These are phyloP conservation scores for Alouatta palliata DNA, from an alignment of 2,113 vertebrate species.

Conservation along the genomic window DNA sequence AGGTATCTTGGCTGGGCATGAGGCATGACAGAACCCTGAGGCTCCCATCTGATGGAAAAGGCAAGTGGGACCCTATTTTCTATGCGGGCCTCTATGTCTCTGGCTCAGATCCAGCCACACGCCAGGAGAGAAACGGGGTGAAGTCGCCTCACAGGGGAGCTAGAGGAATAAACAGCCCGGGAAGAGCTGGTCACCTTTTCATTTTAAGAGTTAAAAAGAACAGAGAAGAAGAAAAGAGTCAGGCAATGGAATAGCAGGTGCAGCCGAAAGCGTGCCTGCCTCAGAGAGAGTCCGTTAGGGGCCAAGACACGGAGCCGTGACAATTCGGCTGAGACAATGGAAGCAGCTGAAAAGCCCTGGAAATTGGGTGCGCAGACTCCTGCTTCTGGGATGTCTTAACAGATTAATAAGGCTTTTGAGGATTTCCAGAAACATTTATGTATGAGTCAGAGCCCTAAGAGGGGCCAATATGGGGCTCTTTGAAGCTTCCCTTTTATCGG, in stretches of 20 bases:
- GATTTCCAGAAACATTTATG: constrained; percentile 61
- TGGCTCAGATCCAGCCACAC: not conserved
- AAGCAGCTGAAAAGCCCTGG: constrained; percentile 50
- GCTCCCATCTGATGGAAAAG: not conserved
- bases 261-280: constrained; percentile 14
- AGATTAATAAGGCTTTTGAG: constrained; percentile 53
- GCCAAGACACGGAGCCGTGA: not conserved
- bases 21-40: not conserved
- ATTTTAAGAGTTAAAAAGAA: constrained; percentile 34
- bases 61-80: not conserved
- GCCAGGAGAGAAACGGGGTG: not conserved
- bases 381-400: not conserved
- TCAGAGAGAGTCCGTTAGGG: constrained; percentile 29
- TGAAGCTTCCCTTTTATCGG: constrained; percentile 56
- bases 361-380: not conserved
- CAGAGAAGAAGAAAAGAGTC: not conserved
- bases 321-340: constrained; percentile 44
- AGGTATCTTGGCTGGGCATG: too few species aligned
- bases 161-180: not conserved
- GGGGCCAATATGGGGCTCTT: not conserved
- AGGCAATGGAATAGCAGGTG: not conserved
- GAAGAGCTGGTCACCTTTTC: not conserved
- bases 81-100: not conserved
- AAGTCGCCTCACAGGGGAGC: too few species aligned
- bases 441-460: not conserved